A percentile compares a stretch with the other conserved stretches of the same genome.
Conservation (phyloP, 2,113 vertebrate species). For the Tretioscincus oriximinensis region DNA sequence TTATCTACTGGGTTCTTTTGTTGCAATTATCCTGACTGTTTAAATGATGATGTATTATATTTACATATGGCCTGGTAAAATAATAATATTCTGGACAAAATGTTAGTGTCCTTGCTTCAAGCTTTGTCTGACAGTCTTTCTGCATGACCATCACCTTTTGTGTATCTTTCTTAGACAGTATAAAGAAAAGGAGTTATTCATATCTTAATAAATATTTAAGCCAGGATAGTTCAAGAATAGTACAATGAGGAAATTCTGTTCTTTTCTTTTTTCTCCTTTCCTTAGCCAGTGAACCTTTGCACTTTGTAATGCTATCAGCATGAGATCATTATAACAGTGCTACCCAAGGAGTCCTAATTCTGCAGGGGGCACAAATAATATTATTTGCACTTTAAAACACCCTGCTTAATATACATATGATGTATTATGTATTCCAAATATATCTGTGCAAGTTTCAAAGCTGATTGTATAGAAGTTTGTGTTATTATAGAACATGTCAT, state of each 20-base stretch:
- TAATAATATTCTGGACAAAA: conserved; percentile 56
- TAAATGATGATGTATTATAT: conserved; percentile 24
- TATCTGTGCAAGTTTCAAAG: conserved; percentile 52
- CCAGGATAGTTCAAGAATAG: conserved; percentile 63
- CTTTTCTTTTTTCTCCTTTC: conserved; percentile 69
- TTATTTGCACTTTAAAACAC: conserved; percentile 72
- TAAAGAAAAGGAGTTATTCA: conserved; percentile 69
- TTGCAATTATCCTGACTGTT: conserved; percentile 23
- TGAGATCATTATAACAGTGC: conserved; percentile 72
- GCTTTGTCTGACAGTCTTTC: conserved; percentile 62
- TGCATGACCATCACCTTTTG: conserved; percentile 41
- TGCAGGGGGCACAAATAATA: conserved; percentile 68
- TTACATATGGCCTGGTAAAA: conserved; percentile 48
- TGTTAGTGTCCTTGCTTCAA: conserved; percentile 46
- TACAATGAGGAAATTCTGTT: conserved; percentile 71
- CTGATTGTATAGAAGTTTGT: conserved; percentile 43
- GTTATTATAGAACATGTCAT: conserved; percentile 44
- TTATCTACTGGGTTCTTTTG: background rate
- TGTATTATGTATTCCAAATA: conserved; percentile 68
- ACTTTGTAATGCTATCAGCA: conserved; percentile 76
- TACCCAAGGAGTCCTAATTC: conserved; percentile 70
- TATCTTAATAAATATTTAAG: conserved; percentile 81
- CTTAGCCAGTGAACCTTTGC: conserved; percentile 73
- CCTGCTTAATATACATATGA: conserved; percentile 61
- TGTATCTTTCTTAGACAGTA: conserved; percentile 62